phyloP scores from a whole-genome alignment of 1,140 invertebrate species.

The Arion vulgaris region DNA sequence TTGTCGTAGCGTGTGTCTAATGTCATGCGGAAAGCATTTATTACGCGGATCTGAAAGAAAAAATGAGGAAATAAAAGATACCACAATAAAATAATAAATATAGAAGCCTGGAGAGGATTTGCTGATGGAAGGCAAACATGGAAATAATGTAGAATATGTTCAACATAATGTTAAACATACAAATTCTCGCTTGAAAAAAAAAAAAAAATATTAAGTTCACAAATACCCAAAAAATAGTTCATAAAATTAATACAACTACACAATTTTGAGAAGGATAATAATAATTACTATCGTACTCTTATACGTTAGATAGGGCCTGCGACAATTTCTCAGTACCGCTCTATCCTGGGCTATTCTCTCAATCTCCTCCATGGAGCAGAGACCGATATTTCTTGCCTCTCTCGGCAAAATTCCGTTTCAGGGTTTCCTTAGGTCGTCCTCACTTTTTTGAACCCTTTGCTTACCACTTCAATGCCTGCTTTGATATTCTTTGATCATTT shows the following conservation, averaged over 20 bases:
- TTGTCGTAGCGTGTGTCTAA: slow-evolving; percentile 92
- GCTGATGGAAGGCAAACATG: neutral
- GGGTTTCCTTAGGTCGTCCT: too few relatives aligned
- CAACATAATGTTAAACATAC: neutral
- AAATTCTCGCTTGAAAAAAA: neutral
- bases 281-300: too few relatives aligned
- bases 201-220: neutral
- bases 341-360: too few relatives aligned
- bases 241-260: neutral
- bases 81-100: neutral
- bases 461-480: too few relatives aligned
- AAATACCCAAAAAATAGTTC: neutral
- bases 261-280: too few relatives aligned
- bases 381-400: too few relatives aligned
- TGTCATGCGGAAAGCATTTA: slow-evolving; percentile 99
- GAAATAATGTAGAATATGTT: neutral
- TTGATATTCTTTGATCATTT: too few relatives aligned
- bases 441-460: too few relatives aligned
- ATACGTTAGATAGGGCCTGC: too few relatives aligned
- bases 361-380: too few relatives aligned
- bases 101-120: neutral
- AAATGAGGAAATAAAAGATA: slow-evolving; percentile 35
- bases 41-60: slow-evolving; percentile 86
- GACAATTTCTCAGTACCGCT: too few relatives aligned
- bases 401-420: too few relatives aligned